Conservation (phyloP, 2,888 invertebrate genomes). For the Heliconius ethilla region DNA sequence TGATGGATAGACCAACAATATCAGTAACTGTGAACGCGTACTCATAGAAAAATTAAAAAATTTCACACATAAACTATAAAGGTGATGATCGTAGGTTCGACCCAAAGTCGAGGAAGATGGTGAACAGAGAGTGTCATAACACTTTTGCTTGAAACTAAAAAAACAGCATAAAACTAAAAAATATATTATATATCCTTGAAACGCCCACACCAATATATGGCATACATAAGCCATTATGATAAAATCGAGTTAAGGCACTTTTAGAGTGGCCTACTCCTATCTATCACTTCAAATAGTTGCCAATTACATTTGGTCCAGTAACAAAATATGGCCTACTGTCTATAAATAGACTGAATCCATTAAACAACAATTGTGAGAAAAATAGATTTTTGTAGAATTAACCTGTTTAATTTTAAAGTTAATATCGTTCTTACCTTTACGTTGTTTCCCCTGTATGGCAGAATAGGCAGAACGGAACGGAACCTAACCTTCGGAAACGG, state of each 20-base stretch:
- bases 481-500: background rate
- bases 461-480: background rate
- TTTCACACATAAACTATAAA: too few relatives aligned
- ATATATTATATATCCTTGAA: background rate
- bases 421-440: background rate
- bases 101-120: too few relatives aligned
- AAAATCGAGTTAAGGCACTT: background rate
- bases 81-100: too few relatives aligned
- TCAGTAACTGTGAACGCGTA: too few relatives aligned
- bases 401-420: background rate
- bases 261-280: conserved; percentile 11
- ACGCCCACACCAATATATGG: background rate
- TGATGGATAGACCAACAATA: too few relatives aligned
- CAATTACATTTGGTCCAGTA: background rate
- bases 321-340: background rate
- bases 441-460: background rate
- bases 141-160: too few relatives aligned
- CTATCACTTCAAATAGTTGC: background rate
- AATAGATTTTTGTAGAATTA: background rate
- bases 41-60: too few relatives aligned
- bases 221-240: background rate
- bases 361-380: background rate
- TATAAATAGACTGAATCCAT: conserved; percentile 8
- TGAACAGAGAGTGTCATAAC: too few relatives aligned
- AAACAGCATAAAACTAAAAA: too few relatives aligned